Evolutionary conservation across 2,888 invertebrate genomes (phyloP).

Genomic region (Suillia variegata): DNA sequence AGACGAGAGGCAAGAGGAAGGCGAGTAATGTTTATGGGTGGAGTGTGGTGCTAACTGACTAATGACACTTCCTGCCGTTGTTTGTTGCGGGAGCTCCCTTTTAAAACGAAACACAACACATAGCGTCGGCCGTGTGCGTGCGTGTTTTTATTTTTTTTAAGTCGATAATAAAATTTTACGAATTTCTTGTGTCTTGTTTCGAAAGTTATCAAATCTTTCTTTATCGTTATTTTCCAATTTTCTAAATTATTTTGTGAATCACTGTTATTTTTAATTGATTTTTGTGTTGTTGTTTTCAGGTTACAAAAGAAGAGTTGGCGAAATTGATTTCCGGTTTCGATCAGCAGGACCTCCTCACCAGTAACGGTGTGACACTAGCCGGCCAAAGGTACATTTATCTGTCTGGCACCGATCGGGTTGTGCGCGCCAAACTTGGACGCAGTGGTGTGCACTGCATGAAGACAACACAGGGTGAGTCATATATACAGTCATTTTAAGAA

Average conservation of each 20-base stretch:
- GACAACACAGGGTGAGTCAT: slow-evolving; percentile 81
- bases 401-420: slow-evolving; percentile 91
- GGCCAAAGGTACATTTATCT: slow-evolving; percentile 94
- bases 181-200: too few relatives aligned
- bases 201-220: neutral
- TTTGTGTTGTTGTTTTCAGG: slow-evolving; percentile 64
- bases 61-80: too few relatives aligned
- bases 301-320: slow-evolving; percentile 88
- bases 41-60: neutral
- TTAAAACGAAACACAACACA: too few relatives aligned
- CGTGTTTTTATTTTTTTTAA: too few relatives aligned
- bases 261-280: neutral
- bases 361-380: slow-evolving; percentile 89
- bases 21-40: too few relatives aligned
- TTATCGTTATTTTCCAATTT: neutral
- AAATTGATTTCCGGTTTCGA: slow-evolving; percentile 90
- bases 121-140: too few relatives aligned
- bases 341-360: slow-evolving; percentile 86
- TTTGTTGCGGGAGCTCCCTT: too few relatives aligned
- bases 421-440: slow-evolving; percentile 92
- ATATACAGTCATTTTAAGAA: too few relatives aligned
- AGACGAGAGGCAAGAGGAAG: too few relatives aligned
- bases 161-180: neutral
- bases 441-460: slow-evolving; percentile 96
- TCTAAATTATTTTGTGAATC: slow-evolving; percentile 8